These are phyloP conservation scores for Arothron firmamentum DNA, from an alignment of 2,113 vertebrate genomes.

Conservation along the genomic window DNA sequence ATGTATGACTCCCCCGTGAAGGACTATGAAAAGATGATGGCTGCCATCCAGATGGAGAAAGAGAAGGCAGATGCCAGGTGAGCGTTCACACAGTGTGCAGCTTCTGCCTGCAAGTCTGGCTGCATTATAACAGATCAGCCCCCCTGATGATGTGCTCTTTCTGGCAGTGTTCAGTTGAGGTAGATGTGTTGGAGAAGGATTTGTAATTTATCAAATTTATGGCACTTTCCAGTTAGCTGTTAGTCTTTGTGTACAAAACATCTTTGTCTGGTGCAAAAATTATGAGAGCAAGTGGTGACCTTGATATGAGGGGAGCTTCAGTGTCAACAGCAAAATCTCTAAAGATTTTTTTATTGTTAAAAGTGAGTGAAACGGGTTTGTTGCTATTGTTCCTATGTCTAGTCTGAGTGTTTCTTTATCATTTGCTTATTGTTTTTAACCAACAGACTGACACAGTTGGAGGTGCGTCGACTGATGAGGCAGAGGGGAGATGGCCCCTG, in stretches of 20 bases:
- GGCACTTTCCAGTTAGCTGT: not conserved
- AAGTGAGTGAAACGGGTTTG: not conserved
- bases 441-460: slow-evolving; percentile 73
- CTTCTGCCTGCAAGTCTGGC: too few species aligned
- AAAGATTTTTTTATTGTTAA: not conserved
- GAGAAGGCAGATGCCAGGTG: slow-evolving; percentile 85
- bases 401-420: not conserved
- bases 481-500: slow-evolving; percentile 89
- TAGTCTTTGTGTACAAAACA: too few species aligned
- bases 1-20: slow-evolving; percentile 83
- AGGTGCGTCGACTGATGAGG: slow-evolving; percentile 84
- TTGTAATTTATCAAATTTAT: not conserved
- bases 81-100: not conserved
- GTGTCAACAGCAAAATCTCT: too few species aligned
- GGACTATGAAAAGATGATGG: slow-evolving; percentile 89
- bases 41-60: slow-evolving; percentile 76
- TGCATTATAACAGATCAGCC: too few species aligned
- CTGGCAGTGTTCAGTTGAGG: too few species aligned
- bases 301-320: too few species aligned
- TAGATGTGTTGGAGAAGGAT: too few species aligned
- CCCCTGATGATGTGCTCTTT: too few species aligned
- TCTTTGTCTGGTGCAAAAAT: too few species aligned
- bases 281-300: too few species aligned
- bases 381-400: not conserved
- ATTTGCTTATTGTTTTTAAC: slow-evolving; percentile 1